These are phyloP conservation scores for Micrasema minimum DNA, from an alignment of 1,140 invertebrate species.

Conservation along the genomic window DNA sequence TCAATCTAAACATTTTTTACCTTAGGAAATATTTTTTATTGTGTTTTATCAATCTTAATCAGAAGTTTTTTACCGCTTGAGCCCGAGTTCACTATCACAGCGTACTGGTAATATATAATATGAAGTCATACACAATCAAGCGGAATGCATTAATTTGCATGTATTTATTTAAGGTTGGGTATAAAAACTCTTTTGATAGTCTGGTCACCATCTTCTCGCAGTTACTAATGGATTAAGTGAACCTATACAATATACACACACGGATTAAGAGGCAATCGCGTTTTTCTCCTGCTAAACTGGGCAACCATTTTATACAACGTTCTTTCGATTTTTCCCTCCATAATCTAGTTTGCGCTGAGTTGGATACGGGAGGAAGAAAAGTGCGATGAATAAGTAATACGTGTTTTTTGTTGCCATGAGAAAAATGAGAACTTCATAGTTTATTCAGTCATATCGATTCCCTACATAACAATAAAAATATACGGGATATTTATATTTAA, in stretches of 20 bases:
- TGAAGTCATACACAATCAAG: too few relatives aligned
- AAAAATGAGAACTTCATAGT: conserved; percentile 13
- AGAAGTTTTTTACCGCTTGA: too few relatives aligned
- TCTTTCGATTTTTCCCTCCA: conserved; percentile 12
- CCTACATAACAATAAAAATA: neutral
- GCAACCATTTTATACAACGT: conserved; percentile 5
- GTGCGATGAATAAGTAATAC: conserved; percentile 17
- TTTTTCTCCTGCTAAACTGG: conserved; percentile 6
- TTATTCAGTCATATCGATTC: conserved; percentile 23
- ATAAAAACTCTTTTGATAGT: neutral
- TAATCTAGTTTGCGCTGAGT: conserved; percentile 27
- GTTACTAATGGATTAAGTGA: conserved; percentile 11
- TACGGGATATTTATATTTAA: neutral
- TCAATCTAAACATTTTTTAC: neutral
- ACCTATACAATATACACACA: neutral
- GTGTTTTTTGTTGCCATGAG: conserved; percentile 2
- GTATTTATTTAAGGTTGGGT: neutral
- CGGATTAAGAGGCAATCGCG: conserved; percentile 16
- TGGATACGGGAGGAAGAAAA: conserved; percentile 12
- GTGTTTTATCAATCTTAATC: too few relatives aligned
- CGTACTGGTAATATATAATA: too few relatives aligned
- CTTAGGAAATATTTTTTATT: too few relatives aligned
- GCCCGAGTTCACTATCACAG: too few relatives aligned
- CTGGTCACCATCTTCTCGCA: neutral
- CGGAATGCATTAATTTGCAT: too few relatives aligned